Evolutionary conservation across 2,888 invertebrate species (phyloP), one percentile per base, ranked within the genome.

Genomic region (Nemotelus pantherinus): DNA sequence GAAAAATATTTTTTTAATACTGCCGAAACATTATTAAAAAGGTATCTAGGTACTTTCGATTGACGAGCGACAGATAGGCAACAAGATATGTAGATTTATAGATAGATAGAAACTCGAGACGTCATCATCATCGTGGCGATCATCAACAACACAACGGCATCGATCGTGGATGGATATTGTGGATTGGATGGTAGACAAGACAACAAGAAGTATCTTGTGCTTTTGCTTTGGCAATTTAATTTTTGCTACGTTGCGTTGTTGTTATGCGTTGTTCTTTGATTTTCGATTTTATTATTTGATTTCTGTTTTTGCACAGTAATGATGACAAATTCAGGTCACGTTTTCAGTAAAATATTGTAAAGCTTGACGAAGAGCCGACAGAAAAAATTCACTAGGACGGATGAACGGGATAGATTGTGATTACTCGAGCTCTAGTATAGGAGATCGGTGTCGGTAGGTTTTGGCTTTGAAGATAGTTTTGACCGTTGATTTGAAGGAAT

Each of bases 271-370:
- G 63, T 10, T 70, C 70, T 45, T 68, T 47, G 70, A 53, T 39
- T 70, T 70, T 65, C 65, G 47, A 65, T 65, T 70, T 70, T 70
- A 70, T 53, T 70, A 55, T 70, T 70, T 70, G 70, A 63, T 70
- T 70, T 72, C 3, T 44, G 70, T 72, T 57, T 74, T 63, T 74
- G 74, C 74, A 47, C 47, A 74, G 74, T 74, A 74, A 74, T 74
- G 74, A 74, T 74, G 74, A 74, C 74, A 74, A 74, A 74, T 74
- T 74, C 74, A 74, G 74, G 74, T 74, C 74, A 74, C 74, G 74
- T 60, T 74, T 74, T 74, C 63, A 72, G 45, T 72, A 63, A 63
- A 45, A 7, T 47, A 74, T 50, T 60, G 63, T 39, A 10, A 48
- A 60, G n/a, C 10, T 43, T 53, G 55, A 44, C 43, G 7, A 45